A percentile compares a stretch with the other conserved stretches of the same genome.
Conservation (phyloP, 1,140 invertebrate genomes). For the Melipona quadrifasciata region DNA sequence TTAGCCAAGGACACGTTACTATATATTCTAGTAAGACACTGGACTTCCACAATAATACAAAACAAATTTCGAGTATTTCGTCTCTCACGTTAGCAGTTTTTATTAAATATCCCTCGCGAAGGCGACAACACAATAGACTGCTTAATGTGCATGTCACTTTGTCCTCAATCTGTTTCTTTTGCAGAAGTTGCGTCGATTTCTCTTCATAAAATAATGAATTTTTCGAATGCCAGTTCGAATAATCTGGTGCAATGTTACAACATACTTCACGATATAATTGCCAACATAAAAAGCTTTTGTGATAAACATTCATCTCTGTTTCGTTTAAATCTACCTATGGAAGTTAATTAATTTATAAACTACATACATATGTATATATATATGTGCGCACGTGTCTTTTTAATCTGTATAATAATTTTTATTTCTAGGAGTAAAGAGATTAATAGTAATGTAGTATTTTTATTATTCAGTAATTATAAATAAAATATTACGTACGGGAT, state of each 20-base stretch:
- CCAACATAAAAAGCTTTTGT: conserved; percentile 89
- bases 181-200: conserved; percentile 82
- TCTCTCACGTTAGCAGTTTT: conserved; percentile 84
- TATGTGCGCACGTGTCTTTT: neutral
- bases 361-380: neutral
- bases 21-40: conserved; percentile 89
- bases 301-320: conserved; percentile 87
- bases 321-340: conserved; percentile 78
- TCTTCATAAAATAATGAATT: conserved; percentile 84
- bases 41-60: conserved; percentile 89
- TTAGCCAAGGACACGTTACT: conserved; percentile 84
- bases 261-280: conserved; percentile 84
- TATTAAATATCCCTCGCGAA: conserved; percentile 91
- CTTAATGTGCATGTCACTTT: conserved; percentile 85
- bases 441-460: neutral
- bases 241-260: conserved; percentile 57
- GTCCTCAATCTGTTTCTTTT: conserved; percentile 87
- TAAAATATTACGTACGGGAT: conserved; percentile 73
- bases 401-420: neutral
- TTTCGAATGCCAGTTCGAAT: conserved; percentile 81
- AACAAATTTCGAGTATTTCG: conserved; percentile 85
- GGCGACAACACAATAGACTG: conserved; percentile 88
- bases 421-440: neutral
- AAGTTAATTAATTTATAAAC: conserved; percentile 1
- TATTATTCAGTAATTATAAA: neutral